Conservation (phyloP, 2,888 invertebrate genomes). For the Lymantria dispar region DNA sequence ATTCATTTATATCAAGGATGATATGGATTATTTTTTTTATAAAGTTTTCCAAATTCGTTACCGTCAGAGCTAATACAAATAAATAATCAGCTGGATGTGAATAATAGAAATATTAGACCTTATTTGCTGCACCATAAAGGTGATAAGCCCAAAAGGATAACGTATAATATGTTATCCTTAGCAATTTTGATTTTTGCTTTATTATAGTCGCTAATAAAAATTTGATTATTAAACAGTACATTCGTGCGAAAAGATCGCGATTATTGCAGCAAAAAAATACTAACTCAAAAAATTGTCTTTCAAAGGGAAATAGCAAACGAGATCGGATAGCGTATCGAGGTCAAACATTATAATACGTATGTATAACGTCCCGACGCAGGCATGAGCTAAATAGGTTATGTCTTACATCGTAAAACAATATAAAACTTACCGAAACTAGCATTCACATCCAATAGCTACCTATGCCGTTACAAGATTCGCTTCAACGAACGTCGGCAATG, state of each 20-base stretch:
- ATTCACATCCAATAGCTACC: slow-evolving; percentile 53
- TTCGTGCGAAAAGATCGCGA: slow-evolving; percentile 45
- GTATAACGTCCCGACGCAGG: slow-evolving; percentile 37
- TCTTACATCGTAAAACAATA: slow-evolving; percentile 55
- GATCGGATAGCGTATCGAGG: slow-evolving; percentile 58
- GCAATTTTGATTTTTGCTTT: neutral
- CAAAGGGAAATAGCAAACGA: slow-evolving; percentile 51
- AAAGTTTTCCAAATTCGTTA: neutral
- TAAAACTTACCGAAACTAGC: slow-evolving; percentile 64
- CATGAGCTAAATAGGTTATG: slow-evolving; percentile 59
- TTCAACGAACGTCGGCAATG: slow-evolving; percentile 74
- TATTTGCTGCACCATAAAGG: slow-evolving; percentile 25
- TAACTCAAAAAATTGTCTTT: slow-evolving; percentile 56
- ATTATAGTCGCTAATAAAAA: neutral
- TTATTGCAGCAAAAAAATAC: slow-evolving; percentile 46
- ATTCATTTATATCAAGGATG: too few species aligned
- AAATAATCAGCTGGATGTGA: slow-evolving; percentile 16
- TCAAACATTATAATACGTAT: slow-evolving; percentile 51
- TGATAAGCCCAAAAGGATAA: slow-evolving; percentile 24
- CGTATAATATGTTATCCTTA: neutral
- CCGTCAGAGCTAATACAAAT: neutral
- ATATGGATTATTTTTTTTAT: too few species aligned
- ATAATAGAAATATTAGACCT: slow-evolving; percentile 22
- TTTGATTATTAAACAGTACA: slow-evolving; percentile 39
- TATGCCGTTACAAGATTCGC: slow-evolving; percentile 79